Conservation (phyloP, 2,888 invertebrate genomes). For the Agrypnus murinus region DNA sequence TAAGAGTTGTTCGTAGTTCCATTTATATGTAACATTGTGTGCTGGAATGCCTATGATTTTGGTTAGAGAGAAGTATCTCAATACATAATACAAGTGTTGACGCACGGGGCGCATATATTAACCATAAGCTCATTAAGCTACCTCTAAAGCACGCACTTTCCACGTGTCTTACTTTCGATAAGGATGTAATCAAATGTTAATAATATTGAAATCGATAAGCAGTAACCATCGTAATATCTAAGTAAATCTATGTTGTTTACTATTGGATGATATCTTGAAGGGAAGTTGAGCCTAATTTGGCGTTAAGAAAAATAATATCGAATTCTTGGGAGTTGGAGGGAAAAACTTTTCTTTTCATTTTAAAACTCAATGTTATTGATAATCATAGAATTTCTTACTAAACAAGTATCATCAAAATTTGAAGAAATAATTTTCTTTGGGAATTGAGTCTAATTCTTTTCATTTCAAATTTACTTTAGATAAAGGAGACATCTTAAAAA, state of each 20-base stretch:
- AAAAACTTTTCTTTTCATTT: no score
- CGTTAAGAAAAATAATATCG: conserved; percentile 60
- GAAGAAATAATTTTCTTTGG: no score
- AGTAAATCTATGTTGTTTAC: conserved; percentile 29
- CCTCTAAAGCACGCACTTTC: conserved; percentile 46
- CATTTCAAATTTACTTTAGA: no score
- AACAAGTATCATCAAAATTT: no score
- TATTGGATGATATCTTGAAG: conserved; percentile 44
- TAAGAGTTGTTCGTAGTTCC: no score
- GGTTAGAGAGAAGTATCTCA: conserved; percentile 6
- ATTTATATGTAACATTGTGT: background rate
- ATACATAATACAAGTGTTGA: conserved; percentile 44
- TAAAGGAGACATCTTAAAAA: background rate
- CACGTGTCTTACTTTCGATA: conserved; percentile 47
- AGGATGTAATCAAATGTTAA: conserved; percentile 56
- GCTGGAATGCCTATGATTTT: conserved; percentile 22
- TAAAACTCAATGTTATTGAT: no score
- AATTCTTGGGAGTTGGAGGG: background rate
- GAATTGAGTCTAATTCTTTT: no score
- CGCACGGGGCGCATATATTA: conserved; percentile 43
- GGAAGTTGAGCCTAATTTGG: conserved; percentile 68
- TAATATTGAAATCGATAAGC: conserved; percentile 50
- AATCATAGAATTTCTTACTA: no score
- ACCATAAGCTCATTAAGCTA: conserved; percentile 47
- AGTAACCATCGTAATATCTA: conserved; percentile 41